These are phyloP conservation scores for Nansenia antarctica DNA, from an alignment of 2,113 vertebrate genomes.

Conservation along the genomic window DNA sequence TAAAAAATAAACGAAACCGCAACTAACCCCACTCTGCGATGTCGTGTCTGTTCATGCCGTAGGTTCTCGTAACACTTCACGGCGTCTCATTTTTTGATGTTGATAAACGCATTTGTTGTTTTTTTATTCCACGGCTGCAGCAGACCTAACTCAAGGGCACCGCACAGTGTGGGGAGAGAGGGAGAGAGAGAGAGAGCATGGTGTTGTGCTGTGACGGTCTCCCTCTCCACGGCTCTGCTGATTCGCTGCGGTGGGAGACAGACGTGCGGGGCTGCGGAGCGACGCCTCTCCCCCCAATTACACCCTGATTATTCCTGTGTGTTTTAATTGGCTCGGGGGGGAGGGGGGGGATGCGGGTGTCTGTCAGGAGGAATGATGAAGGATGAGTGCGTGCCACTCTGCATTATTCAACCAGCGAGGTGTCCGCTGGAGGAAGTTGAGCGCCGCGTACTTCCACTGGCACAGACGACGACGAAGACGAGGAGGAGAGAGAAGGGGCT, in stretches of 20 bases:
- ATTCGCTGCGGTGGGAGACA: neutral
- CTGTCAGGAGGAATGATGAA: constrained; percentile 31
- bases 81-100: too few relatives aligned
- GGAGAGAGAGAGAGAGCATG: too few relatives aligned
- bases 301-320: constrained; percentile 25
- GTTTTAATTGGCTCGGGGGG: constrained; percentile 29
- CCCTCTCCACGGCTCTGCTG: neutral
- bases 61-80: neutral
- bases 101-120: too few relatives aligned
- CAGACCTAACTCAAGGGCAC: too few relatives aligned
- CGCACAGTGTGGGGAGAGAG: too few relatives aligned
- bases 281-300: constrained; percentile 31
- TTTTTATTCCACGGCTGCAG: too few relatives aligned
- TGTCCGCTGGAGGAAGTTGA: neutral
- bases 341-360: neutral
- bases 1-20: neutral
- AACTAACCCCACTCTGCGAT: neutral
- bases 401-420: neutral
- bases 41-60: neutral
- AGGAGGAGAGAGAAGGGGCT: neutral
- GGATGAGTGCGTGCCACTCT: constrained; percentile 9
- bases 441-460: neutral
- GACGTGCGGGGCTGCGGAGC: neutral
- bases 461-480: neutral
- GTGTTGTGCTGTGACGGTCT: too few relatives aligned